Evolutionary conservation across 2,888 invertebrate genomes (phyloP).

Genomic region (Dynastes grantii): DNA sequence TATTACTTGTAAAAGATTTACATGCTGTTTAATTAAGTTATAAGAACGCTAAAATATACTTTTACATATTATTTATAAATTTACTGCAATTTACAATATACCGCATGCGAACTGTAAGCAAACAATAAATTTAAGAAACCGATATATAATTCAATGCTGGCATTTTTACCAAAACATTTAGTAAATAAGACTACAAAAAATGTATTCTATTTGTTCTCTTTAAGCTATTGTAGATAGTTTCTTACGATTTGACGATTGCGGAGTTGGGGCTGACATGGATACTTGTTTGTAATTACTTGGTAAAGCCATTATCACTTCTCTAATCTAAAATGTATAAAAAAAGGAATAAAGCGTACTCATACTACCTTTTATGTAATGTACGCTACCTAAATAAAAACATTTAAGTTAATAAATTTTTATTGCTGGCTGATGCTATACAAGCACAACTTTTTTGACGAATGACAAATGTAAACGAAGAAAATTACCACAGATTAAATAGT

Average conservation of each 20-base stretch:
- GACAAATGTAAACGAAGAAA: too few species aligned
- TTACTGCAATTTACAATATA: constrained; percentile 57
- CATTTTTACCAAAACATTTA: constrained; percentile 50
- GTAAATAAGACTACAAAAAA: constrained; percentile 51
- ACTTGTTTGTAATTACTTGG: constrained; percentile 90
- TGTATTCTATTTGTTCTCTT: constrained; percentile 39
- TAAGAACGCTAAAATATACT: constrained; percentile 47
- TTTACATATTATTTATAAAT: constrained; percentile 48
- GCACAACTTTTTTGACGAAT: too few species aligned
- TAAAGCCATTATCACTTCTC: constrained; percentile 78
- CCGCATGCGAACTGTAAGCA: constrained; percentile 58
- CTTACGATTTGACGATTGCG: constrained; percentile 83
- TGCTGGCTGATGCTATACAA: too few species aligned
- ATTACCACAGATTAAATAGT: too few species aligned
- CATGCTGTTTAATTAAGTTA: constrained; percentile 53
- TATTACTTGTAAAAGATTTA: constrained; percentile 49
- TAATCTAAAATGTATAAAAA: constrained; percentile 25
- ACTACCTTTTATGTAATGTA: too few species aligned
- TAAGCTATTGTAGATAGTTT: constrained; percentile 51
- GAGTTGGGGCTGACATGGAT: constrained; percentile 82
- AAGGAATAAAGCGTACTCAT: too few species aligned
- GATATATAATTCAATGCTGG: constrained; percentile 43
- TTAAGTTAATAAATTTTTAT: too few species aligned
- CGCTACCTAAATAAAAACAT: too few species aligned
- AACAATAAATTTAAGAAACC: constrained; percentile 47